phyloP scores from a whole-genome alignment of 2,113 vertebrate species.

The Pontoporia blainvillei region DNA sequence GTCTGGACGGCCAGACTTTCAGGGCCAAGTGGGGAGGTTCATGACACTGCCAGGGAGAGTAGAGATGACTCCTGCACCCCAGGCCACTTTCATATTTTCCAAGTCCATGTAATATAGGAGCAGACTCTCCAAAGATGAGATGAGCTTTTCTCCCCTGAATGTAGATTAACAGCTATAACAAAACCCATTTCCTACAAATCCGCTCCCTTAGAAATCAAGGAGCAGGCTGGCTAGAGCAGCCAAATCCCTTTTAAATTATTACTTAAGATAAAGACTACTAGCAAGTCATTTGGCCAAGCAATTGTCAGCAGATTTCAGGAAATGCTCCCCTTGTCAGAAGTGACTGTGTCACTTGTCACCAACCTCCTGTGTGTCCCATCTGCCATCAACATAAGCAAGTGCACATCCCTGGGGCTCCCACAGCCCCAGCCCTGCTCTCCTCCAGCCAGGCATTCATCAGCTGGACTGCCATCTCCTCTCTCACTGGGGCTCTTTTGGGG shows the following conservation, averaged over 20 bases:
- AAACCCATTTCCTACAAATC: not conserved
- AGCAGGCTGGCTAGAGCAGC: not conserved
- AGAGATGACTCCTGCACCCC: not conserved
- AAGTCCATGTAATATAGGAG: not conserved
- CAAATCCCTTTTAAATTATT: not conserved
- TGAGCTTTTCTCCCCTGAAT: not conserved
- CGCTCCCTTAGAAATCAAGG: not conserved
- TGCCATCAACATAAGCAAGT: not conserved
- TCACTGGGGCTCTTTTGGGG: not conserved
- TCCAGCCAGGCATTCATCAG: not conserved
- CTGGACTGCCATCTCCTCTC: not conserved
- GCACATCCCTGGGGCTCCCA: not conserved
- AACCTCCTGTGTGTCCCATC: not conserved
- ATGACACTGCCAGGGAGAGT: not conserved
- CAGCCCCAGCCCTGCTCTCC: not conserved
- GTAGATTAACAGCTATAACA: not conserved
- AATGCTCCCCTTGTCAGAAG: not conserved
- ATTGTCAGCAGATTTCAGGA: not conserved
- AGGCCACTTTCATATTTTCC: not conserved
- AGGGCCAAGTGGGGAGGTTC: not conserved
- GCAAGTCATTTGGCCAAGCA: not conserved
- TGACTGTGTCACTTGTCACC: not conserved
- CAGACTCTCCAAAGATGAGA: not conserved
- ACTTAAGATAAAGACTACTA: not conserved
- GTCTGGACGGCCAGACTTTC: not conserved